These are phyloP conservation scores for Octopus bimaculoides DNA, from an alignment of 1,140 invertebrate species.

Conservation along the genomic window DNA sequence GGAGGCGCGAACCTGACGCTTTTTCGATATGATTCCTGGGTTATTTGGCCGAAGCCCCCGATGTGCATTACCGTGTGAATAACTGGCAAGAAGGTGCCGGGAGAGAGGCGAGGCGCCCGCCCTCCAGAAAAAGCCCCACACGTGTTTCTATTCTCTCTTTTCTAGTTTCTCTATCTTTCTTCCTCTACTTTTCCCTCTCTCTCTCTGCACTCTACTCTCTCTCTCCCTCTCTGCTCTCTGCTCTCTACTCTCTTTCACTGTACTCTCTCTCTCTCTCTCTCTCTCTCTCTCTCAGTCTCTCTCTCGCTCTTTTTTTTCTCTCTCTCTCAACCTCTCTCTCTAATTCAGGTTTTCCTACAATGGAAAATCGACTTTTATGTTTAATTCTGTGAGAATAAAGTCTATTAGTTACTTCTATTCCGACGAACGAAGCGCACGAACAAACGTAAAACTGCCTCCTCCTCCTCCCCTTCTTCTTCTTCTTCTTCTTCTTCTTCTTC, in stretches of 20 bases:
- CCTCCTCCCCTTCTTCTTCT: too few relatives aligned
- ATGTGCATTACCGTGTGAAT: background rate
- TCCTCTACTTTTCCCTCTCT: too few relatives aligned
- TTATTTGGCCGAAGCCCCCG: background rate
- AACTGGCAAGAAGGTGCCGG: background rate
- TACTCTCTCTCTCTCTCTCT: too few relatives aligned
- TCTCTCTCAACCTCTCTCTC: background rate
- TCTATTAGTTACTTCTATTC: background rate
- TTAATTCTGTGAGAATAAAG: slow-evolving; percentile 7
- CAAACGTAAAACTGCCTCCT: too few relatives aligned
- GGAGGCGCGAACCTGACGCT: background rate
- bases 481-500: too few relatives aligned
- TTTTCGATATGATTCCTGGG: background rate
- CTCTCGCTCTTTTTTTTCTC: too few relatives aligned
- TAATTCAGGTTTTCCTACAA: slow-evolving; percentile 4
- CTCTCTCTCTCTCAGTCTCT: too few relatives aligned
- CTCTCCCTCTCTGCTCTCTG: too few relatives aligned
- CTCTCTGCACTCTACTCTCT: too few relatives aligned
- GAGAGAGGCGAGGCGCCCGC: background rate
- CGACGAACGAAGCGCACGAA: background rate
- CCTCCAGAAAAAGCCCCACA: background rate
- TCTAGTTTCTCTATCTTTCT: too few relatives aligned
- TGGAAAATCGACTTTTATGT: background rate
- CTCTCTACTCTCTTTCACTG: too few relatives aligned
- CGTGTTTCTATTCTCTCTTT: background rate